A percentile compares a stretch with the other conserved stretches of the same genome.
Conservation (phyloP, 2,113 vertebrate genomes). For the Syrmaticus mikado region DNA sequence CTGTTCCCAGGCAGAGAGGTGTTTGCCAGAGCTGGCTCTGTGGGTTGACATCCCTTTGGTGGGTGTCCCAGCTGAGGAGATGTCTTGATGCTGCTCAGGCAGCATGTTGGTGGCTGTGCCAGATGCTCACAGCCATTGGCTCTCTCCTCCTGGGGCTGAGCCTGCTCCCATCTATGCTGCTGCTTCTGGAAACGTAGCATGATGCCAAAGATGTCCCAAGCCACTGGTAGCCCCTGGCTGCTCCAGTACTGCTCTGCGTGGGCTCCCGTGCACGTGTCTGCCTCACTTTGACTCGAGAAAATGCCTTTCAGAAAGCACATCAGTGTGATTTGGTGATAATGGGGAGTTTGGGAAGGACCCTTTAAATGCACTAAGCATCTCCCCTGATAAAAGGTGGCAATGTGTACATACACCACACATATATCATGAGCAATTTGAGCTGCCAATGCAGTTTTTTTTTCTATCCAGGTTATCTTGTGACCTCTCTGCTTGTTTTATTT, state of each 20-base stretch:
- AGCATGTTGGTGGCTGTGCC: not conserved
- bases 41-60: not conserved
- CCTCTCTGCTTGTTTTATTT: conserved; percentile 30
- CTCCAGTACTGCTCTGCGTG: not conserved
- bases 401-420: not conserved
- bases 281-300: rapidly evolving
- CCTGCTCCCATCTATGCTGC: not conserved
- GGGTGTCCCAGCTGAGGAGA: not conserved
- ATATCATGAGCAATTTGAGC: not conserved
- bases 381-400: not conserved
- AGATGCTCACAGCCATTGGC: rapidly evolving
- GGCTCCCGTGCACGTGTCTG: rapidly evolving
- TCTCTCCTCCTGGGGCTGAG: not conserved
- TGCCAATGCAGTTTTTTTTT: not conserved
- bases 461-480: not conserved
- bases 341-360: not conserved
- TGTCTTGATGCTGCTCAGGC: not conserved
- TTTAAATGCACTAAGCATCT: rapidly evolving
- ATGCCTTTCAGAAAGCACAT: not conserved
- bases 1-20: not conserved
- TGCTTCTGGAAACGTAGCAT: not conserved
- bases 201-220: rapidly evolving
- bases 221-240: rapidly evolving
- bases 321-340: rapidly evolving
- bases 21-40: not conserved